A percentile compares a stretch with the other conserved stretches of the same genome.
Evolutionary conservation across 2,888 invertebrate genomes (phyloP).

Genomic region (Cordylochernes scorpioides): DNA sequence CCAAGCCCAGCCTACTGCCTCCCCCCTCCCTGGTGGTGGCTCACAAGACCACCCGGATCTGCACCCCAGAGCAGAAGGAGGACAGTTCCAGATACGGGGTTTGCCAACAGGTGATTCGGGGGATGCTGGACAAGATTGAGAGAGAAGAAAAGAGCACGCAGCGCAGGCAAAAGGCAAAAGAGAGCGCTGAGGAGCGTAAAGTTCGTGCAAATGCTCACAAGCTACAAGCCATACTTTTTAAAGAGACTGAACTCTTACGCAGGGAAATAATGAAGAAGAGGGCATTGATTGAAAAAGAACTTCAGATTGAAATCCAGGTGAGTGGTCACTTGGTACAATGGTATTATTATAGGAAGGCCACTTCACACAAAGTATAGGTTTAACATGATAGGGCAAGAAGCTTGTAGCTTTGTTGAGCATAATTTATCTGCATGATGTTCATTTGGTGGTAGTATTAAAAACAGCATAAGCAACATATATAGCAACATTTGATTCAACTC

Average conservation of each 20-base stretch:
- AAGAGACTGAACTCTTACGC: constrained; percentile 70
- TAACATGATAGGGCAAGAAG: no score
- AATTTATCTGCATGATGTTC: no score
- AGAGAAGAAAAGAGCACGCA: constrained; percentile 20
- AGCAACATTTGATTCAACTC: not conserved
- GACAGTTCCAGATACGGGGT: constrained; percentile 17
- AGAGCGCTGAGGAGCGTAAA: constrained; percentile 27
- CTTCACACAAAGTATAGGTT: no score
- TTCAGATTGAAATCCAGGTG: constrained; percentile 61
- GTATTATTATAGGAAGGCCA: no score
- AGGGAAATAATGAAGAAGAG: constrained; percentile 77
- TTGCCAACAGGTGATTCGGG: constrained; percentile 19
- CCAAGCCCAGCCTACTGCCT: constrained; percentile 2
- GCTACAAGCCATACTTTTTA: constrained; percentile 45
- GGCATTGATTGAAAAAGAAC: constrained; percentile 51
- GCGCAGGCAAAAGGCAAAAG: constrained; percentile 18
- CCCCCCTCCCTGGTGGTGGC: not conserved
- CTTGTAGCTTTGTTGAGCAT: no score
- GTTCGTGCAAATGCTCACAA: constrained; percentile 29
- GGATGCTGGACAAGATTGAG: constrained; percentile 22
- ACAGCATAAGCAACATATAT: no score
- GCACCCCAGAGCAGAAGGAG: constrained; percentile 21
- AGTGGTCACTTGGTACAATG: not conserved
- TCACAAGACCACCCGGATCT: constrained; percentile 1
- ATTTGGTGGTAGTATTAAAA: no score